Percentiles rank a stretch among this genome's conserved stretches.
Evolutionary conservation across 2,113 vertebrate species (phyloP).

Genomic region (Empidonax alnorum): DNA sequence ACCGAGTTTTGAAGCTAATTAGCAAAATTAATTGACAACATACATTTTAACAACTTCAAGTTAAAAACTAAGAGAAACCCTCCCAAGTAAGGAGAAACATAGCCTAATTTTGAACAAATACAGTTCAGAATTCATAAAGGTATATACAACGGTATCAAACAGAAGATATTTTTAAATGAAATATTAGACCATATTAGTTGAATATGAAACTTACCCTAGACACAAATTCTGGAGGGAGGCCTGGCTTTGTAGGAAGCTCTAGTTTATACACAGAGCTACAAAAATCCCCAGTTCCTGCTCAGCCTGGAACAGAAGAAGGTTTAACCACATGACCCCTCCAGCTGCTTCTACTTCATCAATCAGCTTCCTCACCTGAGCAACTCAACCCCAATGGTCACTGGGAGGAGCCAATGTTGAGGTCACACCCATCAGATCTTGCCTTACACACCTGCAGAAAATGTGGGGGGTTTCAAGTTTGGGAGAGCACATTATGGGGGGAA

Average conservation of each 20-base stretch:
- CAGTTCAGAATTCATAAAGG: background rate
- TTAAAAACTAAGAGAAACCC: background rate
- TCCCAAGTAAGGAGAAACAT: rapidly evolving
- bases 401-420: constrained; percentile 67
- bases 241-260: background rate
- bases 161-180: background rate
- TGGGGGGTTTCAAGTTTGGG: background rate
- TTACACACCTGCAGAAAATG: background rate
- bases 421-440: constrained; percentile 65
- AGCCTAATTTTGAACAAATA: background rate
- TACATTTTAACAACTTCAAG: background rate
- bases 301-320: constrained; percentile 44
- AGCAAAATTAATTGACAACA: background rate
- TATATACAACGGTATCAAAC: rapidly evolving
- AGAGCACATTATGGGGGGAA: background rate
- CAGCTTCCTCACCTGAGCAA: constrained; percentile 58
- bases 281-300: constrained; percentile 47
- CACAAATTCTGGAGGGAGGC: background rate
- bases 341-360: constrained; percentile 66
- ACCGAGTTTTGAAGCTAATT: background rate
- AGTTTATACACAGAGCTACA: constrained; percentile 30
- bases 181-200: background rate
- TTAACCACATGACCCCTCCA: constrained; percentile 53
- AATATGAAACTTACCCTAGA: background rate
- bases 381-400: constrained; percentile 57